phyloP scores from a whole-genome alignment of 2,797 vertebrate genomes.

The Orientallactaga sibirica region DNA sequence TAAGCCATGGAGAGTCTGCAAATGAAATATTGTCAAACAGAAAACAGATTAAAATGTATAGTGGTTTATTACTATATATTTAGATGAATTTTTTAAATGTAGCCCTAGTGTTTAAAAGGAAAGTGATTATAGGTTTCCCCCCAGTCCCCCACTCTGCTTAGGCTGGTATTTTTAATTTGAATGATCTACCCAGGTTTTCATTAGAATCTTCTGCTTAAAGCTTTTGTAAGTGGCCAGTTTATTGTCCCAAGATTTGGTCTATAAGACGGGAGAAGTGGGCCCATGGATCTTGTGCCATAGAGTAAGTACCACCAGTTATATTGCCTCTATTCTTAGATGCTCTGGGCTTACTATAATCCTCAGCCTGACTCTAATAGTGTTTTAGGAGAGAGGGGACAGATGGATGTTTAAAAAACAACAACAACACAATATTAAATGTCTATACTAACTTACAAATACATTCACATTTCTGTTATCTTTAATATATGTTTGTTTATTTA shows the following conservation, averaged over 20 bases:
- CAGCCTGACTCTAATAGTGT: neutral
- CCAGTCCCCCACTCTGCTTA: neutral
- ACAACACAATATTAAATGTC: neutral
- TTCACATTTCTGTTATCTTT: neutral
- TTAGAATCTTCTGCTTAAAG: conserved; percentile 16
- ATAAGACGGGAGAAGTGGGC: neutral
- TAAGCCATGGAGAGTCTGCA: conserved; percentile 68
- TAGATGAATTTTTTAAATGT: conserved; percentile 70
- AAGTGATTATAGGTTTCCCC: neutral
- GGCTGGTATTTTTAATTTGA: conserved; percentile 51
- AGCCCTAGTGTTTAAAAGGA: conserved; percentile 40
- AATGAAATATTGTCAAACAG: conserved; percentile 78
- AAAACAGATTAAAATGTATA: conserved; percentile 73
- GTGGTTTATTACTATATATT: conserved; percentile 67
- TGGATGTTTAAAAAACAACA: neutral
- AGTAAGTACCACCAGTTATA: fast-evolving
- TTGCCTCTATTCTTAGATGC: neutral
- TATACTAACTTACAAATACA: neutral
- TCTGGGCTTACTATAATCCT: neutral
- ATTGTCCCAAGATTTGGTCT: neutral
- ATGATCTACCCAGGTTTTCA: neutral
- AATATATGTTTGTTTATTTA: neutral
- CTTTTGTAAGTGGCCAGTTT: neutral
- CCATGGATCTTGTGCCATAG: neutral
- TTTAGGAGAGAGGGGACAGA: neutral